phyloP scores from a whole-genome alignment of 2,113 vertebrate species.

The Phyllostomus discolor region DNA sequence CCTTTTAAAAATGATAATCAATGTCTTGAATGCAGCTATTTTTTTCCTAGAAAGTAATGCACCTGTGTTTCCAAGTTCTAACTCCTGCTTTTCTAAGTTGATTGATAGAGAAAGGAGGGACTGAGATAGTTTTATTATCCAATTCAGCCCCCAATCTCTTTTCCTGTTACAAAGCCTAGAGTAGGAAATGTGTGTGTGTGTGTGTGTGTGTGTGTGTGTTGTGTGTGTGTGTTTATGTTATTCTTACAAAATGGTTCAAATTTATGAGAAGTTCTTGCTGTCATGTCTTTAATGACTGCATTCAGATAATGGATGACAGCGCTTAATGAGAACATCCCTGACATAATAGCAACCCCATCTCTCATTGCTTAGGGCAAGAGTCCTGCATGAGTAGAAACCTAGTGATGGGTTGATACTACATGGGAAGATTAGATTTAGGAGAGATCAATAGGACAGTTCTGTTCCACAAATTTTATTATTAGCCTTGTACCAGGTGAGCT shows the following conservation, averaged over 20 bases:
- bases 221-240: not conserved
- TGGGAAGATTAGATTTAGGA: slow-evolving; percentile 70
- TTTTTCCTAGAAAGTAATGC: not conserved
- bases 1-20: slow-evolving; percentile 18
- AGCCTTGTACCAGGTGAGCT: slow-evolving; percentile 9
- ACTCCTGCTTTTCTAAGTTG: not conserved
- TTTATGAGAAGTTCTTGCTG: not conserved
- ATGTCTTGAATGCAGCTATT: not conserved
- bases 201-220: not conserved
- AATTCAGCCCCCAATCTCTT: not conserved
- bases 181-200: not conserved
- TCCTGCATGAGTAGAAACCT: slow-evolving; percentile 33
- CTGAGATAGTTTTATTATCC: not conserved
- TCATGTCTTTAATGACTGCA: not conserved
- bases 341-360: slow-evolving; percentile 38
- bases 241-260: slow-evolving; percentile 7
- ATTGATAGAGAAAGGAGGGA: not conserved
- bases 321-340: slow-evolving; percentile 52
- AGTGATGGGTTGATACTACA: slow-evolving; percentile 51
- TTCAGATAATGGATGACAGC: slow-evolving; percentile 57
- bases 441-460: slow-evolving; percentile 70
- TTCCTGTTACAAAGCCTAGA: not conserved
- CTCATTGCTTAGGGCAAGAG: slow-evolving; percentile 35
- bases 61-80: not conserved
- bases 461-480: slow-evolving; percentile 54